Conservation (phyloP, 2,888 invertebrate genomes). For the Zygogramma bicolorata region DNA sequence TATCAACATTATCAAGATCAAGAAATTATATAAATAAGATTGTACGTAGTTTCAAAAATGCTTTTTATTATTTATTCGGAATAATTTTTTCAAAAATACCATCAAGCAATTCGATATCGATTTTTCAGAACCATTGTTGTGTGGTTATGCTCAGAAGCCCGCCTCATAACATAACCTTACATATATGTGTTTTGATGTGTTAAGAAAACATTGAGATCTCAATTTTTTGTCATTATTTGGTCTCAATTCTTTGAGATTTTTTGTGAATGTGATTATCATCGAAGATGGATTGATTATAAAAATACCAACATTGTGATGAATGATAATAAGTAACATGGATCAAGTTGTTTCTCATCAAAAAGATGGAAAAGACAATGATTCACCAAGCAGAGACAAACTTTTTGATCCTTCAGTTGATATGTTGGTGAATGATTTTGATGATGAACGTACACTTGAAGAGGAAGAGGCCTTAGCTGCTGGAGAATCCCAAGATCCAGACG, state of each 20-base stretch:
- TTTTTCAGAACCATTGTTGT: not conserved
- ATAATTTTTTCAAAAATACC: not conserved
- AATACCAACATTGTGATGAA: slow-evolving; percentile 45
- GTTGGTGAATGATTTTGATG: slow-evolving; percentile 98
- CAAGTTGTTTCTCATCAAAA: slow-evolving; percentile 60
- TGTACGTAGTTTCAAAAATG: not conserved
- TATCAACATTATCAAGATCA: no score
- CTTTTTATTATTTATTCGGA: not conserved
- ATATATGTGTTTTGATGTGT: not conserved
- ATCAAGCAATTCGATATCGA: not conserved
- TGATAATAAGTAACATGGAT: slow-evolving; percentile 60
- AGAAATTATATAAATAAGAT: no score
- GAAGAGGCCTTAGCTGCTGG: slow-evolving; percentile 95
- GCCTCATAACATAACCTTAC: not conserved
- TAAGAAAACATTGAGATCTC: not conserved
- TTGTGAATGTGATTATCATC: not conserved
- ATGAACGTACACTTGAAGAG: slow-evolving; percentile 96
- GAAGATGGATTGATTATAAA: not conserved
- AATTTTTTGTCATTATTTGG: not conserved
- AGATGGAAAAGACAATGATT: slow-evolving; percentile 61
- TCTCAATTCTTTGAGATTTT: not conserved
- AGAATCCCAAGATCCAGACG: slow-evolving; percentile 85
- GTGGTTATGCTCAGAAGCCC: not conserved
- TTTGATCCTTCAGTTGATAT: slow-evolving; percentile 96
- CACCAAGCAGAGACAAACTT: slow-evolving; percentile 70